Evolutionary conservation across 2,113 vertebrate genomes (phyloP).

Genomic region (Caranx melampygus): DNA sequence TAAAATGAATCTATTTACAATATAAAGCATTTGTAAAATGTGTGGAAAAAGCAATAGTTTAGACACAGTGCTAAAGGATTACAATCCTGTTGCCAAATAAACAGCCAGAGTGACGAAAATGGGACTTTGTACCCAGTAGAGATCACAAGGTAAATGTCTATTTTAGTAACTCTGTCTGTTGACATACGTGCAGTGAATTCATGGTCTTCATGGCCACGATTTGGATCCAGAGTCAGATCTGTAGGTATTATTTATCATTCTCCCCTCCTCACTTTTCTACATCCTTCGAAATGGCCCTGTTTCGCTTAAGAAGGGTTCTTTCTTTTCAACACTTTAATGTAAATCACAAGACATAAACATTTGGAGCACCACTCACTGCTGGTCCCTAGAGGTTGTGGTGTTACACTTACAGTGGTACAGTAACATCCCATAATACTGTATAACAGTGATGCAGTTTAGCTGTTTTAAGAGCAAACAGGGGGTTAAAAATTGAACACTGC

Average conservation of each 20-base stretch:
- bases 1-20: neutral
- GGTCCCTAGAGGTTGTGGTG: neutral
- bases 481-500: neutral
- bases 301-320: neutral
- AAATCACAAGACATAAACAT: neutral
- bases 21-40: constrained; percentile 1
- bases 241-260: too few species aligned
- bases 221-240: neutral
- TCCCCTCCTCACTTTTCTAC: neutral
- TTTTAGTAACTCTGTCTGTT: constrained; percentile 31
- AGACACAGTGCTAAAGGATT: constrained; percentile 10
- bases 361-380: neutral
- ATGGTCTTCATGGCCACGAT: neutral
- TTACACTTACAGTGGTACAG: neutral
- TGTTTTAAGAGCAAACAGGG: neutral
- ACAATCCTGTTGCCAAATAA: constrained; percentile 36
- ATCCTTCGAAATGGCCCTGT: neutral
- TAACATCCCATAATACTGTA: neutral
- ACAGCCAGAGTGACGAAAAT: constrained; percentile 51
- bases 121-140: constrained; percentile 68
- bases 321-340: neutral
- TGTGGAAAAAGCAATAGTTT: constrained; percentile 9
- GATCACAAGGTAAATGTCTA: constrained; percentile 29
- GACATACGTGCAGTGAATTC: constrained; percentile 11
- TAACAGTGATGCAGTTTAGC: neutral